Conservation (phyloP, 1,140 invertebrate genomes). For the Papilio polytes region DNA sequence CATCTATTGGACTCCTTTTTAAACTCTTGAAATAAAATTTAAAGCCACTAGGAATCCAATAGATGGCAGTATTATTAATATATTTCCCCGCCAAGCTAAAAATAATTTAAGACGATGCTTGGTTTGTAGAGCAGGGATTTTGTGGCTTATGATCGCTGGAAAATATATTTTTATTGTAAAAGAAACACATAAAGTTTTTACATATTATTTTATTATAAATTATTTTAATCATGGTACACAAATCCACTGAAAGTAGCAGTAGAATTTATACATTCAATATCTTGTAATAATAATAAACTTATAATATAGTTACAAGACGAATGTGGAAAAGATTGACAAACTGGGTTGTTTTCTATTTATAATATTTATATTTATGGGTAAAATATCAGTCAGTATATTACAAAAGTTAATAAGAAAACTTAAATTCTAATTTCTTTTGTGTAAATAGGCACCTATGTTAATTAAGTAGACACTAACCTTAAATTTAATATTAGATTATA, state of each 20-base stretch:
- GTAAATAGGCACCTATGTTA: conserved; percentile 45
- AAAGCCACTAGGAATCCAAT: not conserved
- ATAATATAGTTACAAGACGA: not conserved
- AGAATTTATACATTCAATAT: conserved; percentile 32
- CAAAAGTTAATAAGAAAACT: conserved; percentile 54
- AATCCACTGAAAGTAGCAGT: conserved; percentile 44
- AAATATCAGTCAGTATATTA: conserved; percentile 63
- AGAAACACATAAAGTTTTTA: conserved; percentile 3
- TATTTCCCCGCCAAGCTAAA: not conserved
- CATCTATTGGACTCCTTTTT: too few species aligned
- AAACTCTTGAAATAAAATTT: too few species aligned
- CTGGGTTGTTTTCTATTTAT: not conserved
- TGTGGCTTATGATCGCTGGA: too few species aligned
- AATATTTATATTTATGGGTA: conserved; percentile 39
- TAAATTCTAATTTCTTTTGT: conserved; percentile 28
- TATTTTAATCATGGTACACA: conserved; percentile 45
- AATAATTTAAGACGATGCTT: too few species aligned
- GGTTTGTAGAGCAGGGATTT: too few species aligned
- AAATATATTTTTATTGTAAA: not conserved
- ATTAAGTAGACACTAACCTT: conserved; percentile 62
- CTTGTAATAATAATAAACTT: not conserved
- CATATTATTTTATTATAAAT: conserved; percentile 42
- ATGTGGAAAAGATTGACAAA: not conserved
- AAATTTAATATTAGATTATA: conserved; percentile 45
- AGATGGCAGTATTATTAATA: not conserved